A percentile compares a stretch with the other conserved stretches of the same genome.
phyloP scores from a whole-genome alignment of 2,113 vertebrate species.

The Empidonax alnorum region DNA sequence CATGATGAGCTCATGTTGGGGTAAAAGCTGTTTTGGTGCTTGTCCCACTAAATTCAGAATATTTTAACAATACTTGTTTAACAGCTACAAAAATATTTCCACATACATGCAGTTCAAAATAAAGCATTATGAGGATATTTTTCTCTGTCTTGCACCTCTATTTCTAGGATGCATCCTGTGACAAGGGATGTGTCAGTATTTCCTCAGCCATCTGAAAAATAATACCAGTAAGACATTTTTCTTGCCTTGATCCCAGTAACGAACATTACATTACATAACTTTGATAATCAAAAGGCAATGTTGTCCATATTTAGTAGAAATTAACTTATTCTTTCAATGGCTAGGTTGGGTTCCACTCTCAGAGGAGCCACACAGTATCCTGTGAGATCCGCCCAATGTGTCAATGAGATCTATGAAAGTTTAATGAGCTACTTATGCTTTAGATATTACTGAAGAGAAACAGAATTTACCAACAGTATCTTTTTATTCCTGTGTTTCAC shows the following conservation, averaged over 20 bases:
- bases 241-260: not conserved
- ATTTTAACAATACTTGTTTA: not conserved
- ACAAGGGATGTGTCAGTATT: not conserved
- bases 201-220: not conserved
- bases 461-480: not conserved
- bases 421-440: not conserved
- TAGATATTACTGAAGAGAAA: not conserved
- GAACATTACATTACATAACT: accelerated
- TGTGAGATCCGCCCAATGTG: not conserved
- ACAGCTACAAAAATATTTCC: not conserved
- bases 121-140: not conserved
- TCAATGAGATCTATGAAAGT: not conserved
- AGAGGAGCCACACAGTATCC: not conserved
- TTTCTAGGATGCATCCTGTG: not conserved
- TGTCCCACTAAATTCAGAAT: not conserved
- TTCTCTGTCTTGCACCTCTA: not conserved
- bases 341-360: not conserved
- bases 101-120: not conserved
- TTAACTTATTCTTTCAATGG: not conserved
- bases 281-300: not conserved
- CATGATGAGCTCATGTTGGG: not conserved
- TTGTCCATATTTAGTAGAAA: not conserved
- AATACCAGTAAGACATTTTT: not conserved
- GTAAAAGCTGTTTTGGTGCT: not conserved
- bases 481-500: not conserved